Evolutionary conservation across 2,797 vertebrate genomes (phyloP), one percentile per base, ranked within the genome.

Genomic region (Trachurus trachurus): DNA sequence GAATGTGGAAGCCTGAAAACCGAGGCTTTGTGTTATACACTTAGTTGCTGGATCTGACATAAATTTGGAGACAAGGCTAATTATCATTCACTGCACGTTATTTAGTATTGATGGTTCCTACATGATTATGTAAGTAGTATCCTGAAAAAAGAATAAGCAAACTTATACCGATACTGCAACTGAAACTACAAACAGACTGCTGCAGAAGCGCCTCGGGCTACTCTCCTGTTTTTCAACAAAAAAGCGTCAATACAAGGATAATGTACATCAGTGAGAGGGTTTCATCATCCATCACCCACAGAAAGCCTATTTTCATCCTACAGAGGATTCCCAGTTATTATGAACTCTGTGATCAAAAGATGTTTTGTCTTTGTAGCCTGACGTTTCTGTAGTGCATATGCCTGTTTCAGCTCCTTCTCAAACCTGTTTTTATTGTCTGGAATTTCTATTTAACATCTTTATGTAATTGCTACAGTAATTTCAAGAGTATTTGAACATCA

Each of bases 221-320:
- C 49, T 61, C 11, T 1, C 13, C 40, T 62, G 15, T 45, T 66
- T 75, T 62, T 17, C 2, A 42, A 61, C 9, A 71, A 34, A 54
- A 44, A 59, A 40, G 64, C 39, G 62, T 69, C 44, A 65, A 63
- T 50, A 63, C 40, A 15, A 9, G 10, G 21, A 82, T 72, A 71
- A 72, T 52, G 26, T 54, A 42, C 52, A 73, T 73, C 6, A 49
- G n/a, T 53, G 42, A 81, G 53, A 84, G 40, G 31, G n/a, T 66
- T 61, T 79, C 68, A 66, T 78, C 68, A 68, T 17, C 11, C 22
- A 58, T 54, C 39, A 26, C 26, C 59, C 29, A 52, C 44, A 79
- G 26, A 56, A 59, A 82, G 60, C 29, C 7, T 73, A 53, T 50
- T 68, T 85, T 75, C 11, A 69, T 66, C 21, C 47, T 26, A 22